Conservation (phyloP, 2,888 invertebrate genomes). For the Anorthoa munda region DNA sequence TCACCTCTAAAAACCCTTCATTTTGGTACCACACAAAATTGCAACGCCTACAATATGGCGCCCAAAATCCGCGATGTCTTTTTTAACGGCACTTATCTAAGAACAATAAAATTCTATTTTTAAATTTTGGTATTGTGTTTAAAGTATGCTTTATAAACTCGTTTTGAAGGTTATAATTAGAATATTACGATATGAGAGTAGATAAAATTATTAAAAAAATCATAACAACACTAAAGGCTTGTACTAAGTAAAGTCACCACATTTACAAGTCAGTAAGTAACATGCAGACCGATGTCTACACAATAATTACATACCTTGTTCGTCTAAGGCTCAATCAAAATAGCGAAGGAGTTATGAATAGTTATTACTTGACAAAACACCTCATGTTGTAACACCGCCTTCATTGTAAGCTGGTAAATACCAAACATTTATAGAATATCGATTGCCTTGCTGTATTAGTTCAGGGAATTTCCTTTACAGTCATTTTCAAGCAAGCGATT, state of each 20-base stretch:
- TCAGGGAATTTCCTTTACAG: not conserved
- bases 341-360: constrained; percentile 16
- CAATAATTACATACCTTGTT: constrained; percentile 28
- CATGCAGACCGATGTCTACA: constrained; percentile 12
- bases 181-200: too few species aligned
- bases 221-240: not conserved
- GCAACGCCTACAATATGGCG: too few species aligned
- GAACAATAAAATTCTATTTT: too few species aligned
- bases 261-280: constrained; percentile 5
- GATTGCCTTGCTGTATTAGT: not conserved
- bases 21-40: too few species aligned
- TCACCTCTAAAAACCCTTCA: too few species aligned
- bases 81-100: too few species aligned
- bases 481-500: not conserved
- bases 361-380: constrained; percentile 27
- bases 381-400: not conserved
- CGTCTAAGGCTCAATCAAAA: constrained; percentile 40
- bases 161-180: too few species aligned
- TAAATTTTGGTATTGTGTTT: too few species aligned
- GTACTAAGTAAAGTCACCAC: not conserved
- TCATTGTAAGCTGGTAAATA: constrained; percentile 4
- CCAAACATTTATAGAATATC: not conserved
- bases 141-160: too few species aligned
- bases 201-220: not conserved
- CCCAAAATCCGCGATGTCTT: too few species aligned